Base-by-base conservation (phyloP, 2,888 invertebrate genomes). In the Saturnia pavonia region DNA sequence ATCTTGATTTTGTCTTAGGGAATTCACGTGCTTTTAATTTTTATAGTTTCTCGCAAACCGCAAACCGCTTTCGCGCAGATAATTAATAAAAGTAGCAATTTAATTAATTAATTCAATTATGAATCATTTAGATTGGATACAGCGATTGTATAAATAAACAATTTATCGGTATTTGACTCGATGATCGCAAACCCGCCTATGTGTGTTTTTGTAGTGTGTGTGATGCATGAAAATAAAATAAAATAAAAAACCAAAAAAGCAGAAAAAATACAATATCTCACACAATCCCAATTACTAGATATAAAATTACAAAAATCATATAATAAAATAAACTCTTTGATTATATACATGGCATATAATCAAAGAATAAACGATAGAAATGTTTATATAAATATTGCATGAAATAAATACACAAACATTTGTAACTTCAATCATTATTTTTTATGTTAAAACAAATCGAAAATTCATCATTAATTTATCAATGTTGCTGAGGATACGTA, bases 121-220 rank as follows among this genome's bases (percentile, higher is more conserved):
- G 51, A 67, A 69, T 73, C 68, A 69, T 72, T 66, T 68, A 69
- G 27, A 60, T 27, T 60, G 25, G 25, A 60, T 74, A 70, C 65
- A 40, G 22, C 40, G 9, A 40, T 19, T 65, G 40, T 25, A 34
- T 3, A n/a, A 40, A 65, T 40, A 54, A 67, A 54, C 25, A 42
- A 34, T 51, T 57, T 19, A 51, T 76, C 79, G 77, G 77, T 82
- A 80, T 81, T 82, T 75, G 84, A 88, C 88, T 86, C 92, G 93
- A 93, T 93, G 92, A 92, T 93, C 93, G 93, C 93, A 93, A 87
- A 92, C 93, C 92, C 93, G 92, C 91, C 85, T 87, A 77, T 81
- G 73, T 86, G 82, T 87, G 85, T 85, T 77, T 77, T 78, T 79
- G 84, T 89, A 89, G 87, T 87, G 79, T 85, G 83, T 88, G 83